Conservation (phyloP, 2,888 invertebrate genomes). For the Amphipyra tragopoginis region DNA sequence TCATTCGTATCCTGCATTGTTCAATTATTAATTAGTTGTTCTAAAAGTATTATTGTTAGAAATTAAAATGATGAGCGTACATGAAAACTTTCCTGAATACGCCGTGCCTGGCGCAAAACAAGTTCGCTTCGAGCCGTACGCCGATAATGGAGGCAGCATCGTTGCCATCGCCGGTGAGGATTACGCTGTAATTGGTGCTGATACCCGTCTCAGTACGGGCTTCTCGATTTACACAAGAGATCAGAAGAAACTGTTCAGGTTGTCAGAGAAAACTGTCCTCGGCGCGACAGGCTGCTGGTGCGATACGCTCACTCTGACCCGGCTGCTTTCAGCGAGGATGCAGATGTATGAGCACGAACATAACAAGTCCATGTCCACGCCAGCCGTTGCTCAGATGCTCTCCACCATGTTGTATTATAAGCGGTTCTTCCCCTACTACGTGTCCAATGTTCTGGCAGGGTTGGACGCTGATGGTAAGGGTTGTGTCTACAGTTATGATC, state of each 20-base stretch:
- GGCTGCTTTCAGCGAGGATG: slow-evolving; percentile 95
- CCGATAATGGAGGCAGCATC: slow-evolving; percentile 94
- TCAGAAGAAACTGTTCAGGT: slow-evolving; percentile 95
- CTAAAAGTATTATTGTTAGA: slow-evolving; percentile 20
- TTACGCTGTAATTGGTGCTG: slow-evolving; percentile 98
- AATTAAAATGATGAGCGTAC: slow-evolving; percentile 76
- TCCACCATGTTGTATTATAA: slow-evolving; percentile 98
- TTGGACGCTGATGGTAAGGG: slow-evolving; percentile 98
- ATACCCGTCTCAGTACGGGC: slow-evolving; percentile 97
- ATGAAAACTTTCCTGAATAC: slow-evolving; percentile 84
- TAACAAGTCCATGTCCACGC: slow-evolving; percentile 97
- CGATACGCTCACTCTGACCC: slow-evolving; percentile 97
- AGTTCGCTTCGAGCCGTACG: slow-evolving; percentile 87
- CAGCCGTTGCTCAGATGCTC: slow-evolving; percentile 98
- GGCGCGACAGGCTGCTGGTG: slow-evolving; percentile 99
- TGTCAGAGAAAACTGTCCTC: slow-evolving; percentile 96
- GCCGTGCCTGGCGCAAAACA: slow-evolving; percentile 88
- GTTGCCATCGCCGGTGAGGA: slow-evolving; percentile 99
- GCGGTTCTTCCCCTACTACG: slow-evolving; percentile 99
- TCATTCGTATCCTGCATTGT: slow-evolving; percentile 65
- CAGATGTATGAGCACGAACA: slow-evolving; percentile 99
- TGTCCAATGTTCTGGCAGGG: slow-evolving; percentile 98
- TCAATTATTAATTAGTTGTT: not conserved
- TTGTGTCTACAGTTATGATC: slow-evolving; percentile 98
- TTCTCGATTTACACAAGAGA: slow-evolving; percentile 97